A percentile compares a stretch with the other conserved stretches of the same genome.
phyloP scores from a whole-genome alignment of 2,113 vertebrate species.

The Colinus virginianus region DNA sequence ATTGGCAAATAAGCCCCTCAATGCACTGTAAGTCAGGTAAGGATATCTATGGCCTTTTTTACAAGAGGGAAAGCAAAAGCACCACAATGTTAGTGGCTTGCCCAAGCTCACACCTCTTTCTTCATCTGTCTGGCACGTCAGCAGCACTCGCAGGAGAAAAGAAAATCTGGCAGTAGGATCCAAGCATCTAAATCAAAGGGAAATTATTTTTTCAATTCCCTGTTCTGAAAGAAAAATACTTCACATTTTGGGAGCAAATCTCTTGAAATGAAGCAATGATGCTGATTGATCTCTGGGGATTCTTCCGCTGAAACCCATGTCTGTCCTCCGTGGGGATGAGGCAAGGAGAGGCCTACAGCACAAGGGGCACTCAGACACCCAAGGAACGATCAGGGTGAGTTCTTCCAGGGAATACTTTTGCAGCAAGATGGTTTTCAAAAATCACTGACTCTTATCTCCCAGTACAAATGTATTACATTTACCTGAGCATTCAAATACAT shows the following conservation, averaged over 20 bases:
- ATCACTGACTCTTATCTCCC: neutral
- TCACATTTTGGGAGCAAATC: accelerated
- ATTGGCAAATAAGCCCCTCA: neutral
- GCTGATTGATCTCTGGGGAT: neutral
- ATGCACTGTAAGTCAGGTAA: neutral
- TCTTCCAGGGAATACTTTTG: neutral
- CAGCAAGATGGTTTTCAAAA: neutral
- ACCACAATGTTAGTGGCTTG: neutral
- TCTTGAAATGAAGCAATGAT: neutral
- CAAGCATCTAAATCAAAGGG: neutral
- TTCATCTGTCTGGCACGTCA: neutral
- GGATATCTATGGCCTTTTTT: neutral
- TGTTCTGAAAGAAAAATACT: neutral
- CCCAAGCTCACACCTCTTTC: conserved; percentile 7
- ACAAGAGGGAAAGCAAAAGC: conserved; percentile 21
- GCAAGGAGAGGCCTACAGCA: accelerated
- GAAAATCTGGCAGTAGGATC: neutral
- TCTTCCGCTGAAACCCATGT: neutral
- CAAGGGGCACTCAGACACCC: neutral
- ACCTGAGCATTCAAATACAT: neutral
- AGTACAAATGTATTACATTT: neutral
- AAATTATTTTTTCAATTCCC: neutral
- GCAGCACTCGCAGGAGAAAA: neutral
- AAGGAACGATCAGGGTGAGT: accelerated
- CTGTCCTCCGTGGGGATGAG: neutral